These are phyloP conservation scores for Euphydryas editha DNA, from an alignment of 2,888 invertebrate genomes.

Conservation along the genomic window DNA sequence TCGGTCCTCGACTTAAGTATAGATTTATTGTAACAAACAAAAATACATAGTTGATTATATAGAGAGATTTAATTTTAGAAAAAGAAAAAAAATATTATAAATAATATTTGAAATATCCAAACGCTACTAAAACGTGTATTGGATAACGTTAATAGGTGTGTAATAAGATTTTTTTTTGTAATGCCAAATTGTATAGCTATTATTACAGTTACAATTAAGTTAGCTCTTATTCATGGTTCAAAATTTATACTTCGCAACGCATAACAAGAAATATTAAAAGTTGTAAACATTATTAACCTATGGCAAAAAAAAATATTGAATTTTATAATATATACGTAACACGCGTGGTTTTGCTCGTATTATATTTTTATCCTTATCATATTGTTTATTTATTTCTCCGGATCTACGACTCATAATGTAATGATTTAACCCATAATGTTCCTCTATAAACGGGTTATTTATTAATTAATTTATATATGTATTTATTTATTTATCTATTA, in stretches of 20 bases:
- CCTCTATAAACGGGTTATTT: too few relatives aligned
- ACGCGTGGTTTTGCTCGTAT: too few relatives aligned
- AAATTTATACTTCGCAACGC: not conserved
- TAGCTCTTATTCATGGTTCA: constrained; percentile 2
- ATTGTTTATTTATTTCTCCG: too few relatives aligned
- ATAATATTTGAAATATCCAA: not conserved
- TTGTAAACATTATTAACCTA: not conserved
- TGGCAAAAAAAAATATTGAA: constrained; percentile 2
- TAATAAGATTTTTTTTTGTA: constrained; percentile 14
- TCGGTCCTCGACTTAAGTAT: constrained; percentile 22
- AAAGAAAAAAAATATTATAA: not conserved
- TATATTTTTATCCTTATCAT: too few relatives aligned
- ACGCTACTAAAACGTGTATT: constrained; percentile 9
- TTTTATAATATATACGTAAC: not conserved
- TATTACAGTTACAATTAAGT: constrained; percentile 8
- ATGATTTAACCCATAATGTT: too few relatives aligned
- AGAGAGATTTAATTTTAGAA: not conserved
- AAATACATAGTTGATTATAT: not conserved
- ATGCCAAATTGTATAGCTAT: not conserved
- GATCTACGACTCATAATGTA: too few relatives aligned
- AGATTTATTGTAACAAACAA: not conserved
- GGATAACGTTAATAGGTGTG: constrained; percentile 9
- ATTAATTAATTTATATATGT: too few relatives aligned
- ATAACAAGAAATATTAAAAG: not conserved
- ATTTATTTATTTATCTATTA: too few relatives aligned